Conservation (phyloP, 2,113 vertebrate species). For the Pterocles burchelli region DNA sequence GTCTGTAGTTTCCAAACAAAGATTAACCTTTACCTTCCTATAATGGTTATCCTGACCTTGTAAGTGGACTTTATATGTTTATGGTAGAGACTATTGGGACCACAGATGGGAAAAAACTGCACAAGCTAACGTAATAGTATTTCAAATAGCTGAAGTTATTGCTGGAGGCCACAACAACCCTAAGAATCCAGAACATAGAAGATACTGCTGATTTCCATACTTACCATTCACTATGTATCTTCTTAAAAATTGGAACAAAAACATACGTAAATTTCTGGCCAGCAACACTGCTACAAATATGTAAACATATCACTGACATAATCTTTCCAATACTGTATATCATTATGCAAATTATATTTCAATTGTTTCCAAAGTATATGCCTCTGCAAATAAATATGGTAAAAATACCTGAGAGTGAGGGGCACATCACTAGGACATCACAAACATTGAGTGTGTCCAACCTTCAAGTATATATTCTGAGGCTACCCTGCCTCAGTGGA, state of each 20-base stretch:
- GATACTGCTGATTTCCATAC: background rate
- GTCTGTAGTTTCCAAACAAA: background rate
- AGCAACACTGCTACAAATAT: constrained; percentile 37
- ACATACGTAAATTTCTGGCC: constrained; percentile 24
- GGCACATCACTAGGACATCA: background rate
- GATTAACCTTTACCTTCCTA: background rate
- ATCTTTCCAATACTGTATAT: constrained; percentile 13
- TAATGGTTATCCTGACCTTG: background rate
- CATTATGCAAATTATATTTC: constrained; percentile 20
- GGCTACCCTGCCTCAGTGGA: background rate
- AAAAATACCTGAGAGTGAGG: background rate
- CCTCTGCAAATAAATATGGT: background rate
- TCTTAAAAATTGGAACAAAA: constrained; percentile 26
- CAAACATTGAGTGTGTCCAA: background rate
- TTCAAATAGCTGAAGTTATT: background rate
- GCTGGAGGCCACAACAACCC: background rate
- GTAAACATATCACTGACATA: constrained; percentile 41
- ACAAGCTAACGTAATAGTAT: background rate
- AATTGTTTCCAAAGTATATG: constrained; percentile 35
- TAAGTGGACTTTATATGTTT: background rate
- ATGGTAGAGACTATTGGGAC: background rate
- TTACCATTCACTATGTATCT: constrained; percentile 19
- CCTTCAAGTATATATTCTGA: background rate
- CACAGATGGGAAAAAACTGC: background rate
- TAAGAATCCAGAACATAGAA: background rate